Base-by-base conservation (phyloP, 2,113 vertebrate species). In the Tauraco erythrolophus region DNA sequence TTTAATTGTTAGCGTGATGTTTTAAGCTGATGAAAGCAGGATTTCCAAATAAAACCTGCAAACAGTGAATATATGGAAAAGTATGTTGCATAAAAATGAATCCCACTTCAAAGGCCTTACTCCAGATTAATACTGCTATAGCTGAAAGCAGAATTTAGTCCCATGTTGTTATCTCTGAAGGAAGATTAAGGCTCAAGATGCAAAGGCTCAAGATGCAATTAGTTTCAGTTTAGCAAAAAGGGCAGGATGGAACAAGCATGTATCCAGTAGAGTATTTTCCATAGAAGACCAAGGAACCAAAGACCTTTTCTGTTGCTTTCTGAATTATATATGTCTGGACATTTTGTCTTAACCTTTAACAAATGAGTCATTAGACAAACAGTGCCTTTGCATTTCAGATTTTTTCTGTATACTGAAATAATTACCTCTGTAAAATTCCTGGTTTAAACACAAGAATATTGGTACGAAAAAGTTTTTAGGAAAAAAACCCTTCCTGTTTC, bases 111-210 rank as follows among this genome's bases (percentile, higher is more conserved):
- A 95, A 96, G 84, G 37, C 58, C 78, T 88, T 92, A 88, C 70
- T 85, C 78, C 75, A 88, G 92, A 94, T 92, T 97, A 95, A 70
- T 74, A 65, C 54, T 72, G 74, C 74, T 90, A 45, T 64, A 90
- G 78, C 81, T 95, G 77, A 96, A 41, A 93, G 93, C 78, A 92
- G 88, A 94, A 69, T 96, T 96, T 88, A 93, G 66, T 69, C 61
- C 65, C 62, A 79, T 92, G 70, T 92, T 94, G 92, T 88, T 96
- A 90, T 84, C 88, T 92, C 88, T 62, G 66, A 77, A 94, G 92
- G 50, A 96, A 96, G 96, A 95, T 92, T 97, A 94, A 83, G 84
- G 54, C 78, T 96, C 58, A 91, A 92, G 90, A 96, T 85, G 84
- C 75, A 95, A 86, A 83, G 84, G 54, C 78, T 96, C 58, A 91